phyloP scores from a whole-genome alignment of 1,140 invertebrate species.

The Hypsibius dujardini region DNA sequence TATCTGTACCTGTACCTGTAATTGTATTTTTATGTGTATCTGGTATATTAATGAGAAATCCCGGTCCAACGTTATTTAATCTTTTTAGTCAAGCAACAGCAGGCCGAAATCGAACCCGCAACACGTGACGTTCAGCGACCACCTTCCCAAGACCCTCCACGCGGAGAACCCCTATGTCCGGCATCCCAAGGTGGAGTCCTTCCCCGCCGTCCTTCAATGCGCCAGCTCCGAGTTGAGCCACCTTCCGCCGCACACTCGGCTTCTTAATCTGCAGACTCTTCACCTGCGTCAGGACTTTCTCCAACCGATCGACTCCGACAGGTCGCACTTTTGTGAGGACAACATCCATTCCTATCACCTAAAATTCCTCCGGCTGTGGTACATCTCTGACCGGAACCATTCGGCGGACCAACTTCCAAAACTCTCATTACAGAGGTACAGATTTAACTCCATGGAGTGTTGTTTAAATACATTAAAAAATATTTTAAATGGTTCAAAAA shows the following conservation, averaged over 20 bases:
- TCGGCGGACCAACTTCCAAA: not conserved
- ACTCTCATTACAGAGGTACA: no score
- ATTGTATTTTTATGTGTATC: not conserved
- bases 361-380: not conserved
- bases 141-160: not conserved
- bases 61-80: not conserved
- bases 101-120: not conserved
- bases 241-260: not conserved
- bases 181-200: conserved; percentile 2
- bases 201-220: not conserved
- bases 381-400: not conserved
- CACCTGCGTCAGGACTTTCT: not conserved
- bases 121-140: not conserved
- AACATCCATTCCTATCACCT: not conserved
- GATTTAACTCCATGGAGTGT: no score
- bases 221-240: not conserved
- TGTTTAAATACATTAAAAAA: no score
- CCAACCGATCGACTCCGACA: not conserved
- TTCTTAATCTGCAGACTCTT: not conserved
- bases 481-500: no score
- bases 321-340: not conserved
- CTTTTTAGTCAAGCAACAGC: not conserved
- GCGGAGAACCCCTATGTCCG: not conserved
- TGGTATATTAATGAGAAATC: not conserved
- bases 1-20: not conserved